Base-by-base conservation (phyloP, 1,140 invertebrate genomes). In the Drosophila baimaii region DNA sequence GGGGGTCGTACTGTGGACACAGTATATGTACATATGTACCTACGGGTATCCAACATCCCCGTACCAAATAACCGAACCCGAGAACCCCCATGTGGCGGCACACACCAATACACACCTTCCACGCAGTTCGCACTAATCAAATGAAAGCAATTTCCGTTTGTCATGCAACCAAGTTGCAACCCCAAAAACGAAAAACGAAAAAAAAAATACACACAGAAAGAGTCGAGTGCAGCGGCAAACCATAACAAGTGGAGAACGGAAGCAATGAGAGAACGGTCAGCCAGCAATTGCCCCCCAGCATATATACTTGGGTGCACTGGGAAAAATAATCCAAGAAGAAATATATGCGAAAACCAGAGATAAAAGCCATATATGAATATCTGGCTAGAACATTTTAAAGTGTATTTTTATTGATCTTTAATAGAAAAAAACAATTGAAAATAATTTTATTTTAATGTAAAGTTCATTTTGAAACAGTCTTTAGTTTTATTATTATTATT, bases 91-190 rank as follows among this genome's bases (percentile, higher is more conserved):
- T 71, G 66, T 71, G 41, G 33, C 29, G 33, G 33, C 41, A 31
- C 43, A 41, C 63, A 35, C 54, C 31, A 54, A 33, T 35, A 46
- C 41, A 37, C 46, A 79, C 66, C 70, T 69, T 43, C 47, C 66
- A 72, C 47, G 74, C 59, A 82, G 49, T 44, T 64, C 79, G 79
- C 69, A 71, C 80, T 82, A 81, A 81, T 83, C 80, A 83, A 83
- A 79, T 79, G 74, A 82, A 81, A 81, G 81, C 58, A 77, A 81
- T 81, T 82, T 82, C 80, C 79, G 79, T 79, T 83, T 79, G 79
- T 79, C 80, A 82, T 82, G 79, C 80, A 75, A 83, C 68, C 79
- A 62, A 62, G 63, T 79, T 81, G 79, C 64, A 71, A 71, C 52
- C 66, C 65, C 65, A 58, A 52, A 54, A 59, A 46, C 56, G 43